phyloP scores from a whole-genome alignment of 1,140 invertebrate species.

The Bombus pascuorum region DNA sequence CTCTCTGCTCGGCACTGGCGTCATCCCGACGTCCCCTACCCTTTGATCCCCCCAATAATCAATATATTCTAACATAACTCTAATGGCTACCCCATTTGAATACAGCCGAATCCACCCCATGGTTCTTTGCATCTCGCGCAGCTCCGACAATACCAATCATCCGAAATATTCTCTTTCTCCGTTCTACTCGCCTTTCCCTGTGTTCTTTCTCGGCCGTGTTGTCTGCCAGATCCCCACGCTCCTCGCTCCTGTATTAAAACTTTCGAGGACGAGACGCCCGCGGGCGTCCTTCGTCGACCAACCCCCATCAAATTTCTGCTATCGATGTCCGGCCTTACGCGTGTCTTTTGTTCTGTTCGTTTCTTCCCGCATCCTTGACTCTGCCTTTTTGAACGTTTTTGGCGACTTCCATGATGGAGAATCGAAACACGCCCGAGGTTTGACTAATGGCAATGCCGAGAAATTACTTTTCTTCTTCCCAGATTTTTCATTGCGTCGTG shows the following conservation, averaged over 20 bases:
- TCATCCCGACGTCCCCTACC: constrained; percentile 73
- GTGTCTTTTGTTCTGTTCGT: constrained; percentile 40
- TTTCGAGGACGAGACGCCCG: constrained; percentile 73
- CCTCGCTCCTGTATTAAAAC: constrained; percentile 79
- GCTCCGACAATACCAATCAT: constrained; percentile 81
- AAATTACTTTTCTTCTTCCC: neutral
- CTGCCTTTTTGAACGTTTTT: neutral
- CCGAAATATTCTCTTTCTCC: constrained; percentile 76
- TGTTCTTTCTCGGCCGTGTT: constrained; percentile 65
- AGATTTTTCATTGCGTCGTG: neutral
- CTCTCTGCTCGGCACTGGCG: constrained; percentile 73
- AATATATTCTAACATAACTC: constrained; percentile 83
- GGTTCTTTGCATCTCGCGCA: constrained; percentile 69
- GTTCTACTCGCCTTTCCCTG: constrained; percentile 63
- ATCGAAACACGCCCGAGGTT: neutral
- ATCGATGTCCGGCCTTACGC: constrained; percentile 73
- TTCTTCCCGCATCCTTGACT: constrained; percentile 6
- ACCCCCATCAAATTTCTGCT: constrained; percentile 65
- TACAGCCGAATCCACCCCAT: constrained; percentile 76
- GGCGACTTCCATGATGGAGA: neutral
- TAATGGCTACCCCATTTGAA: constrained; percentile 82
- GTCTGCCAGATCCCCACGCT: constrained; percentile 71
- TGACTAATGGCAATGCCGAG: neutral
- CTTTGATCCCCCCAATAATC: constrained; percentile 83
- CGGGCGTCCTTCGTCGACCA: constrained; percentile 64